Evolutionary conservation across 2,888 invertebrate species (phyloP).

Genomic region (Melieria omissa): DNA sequence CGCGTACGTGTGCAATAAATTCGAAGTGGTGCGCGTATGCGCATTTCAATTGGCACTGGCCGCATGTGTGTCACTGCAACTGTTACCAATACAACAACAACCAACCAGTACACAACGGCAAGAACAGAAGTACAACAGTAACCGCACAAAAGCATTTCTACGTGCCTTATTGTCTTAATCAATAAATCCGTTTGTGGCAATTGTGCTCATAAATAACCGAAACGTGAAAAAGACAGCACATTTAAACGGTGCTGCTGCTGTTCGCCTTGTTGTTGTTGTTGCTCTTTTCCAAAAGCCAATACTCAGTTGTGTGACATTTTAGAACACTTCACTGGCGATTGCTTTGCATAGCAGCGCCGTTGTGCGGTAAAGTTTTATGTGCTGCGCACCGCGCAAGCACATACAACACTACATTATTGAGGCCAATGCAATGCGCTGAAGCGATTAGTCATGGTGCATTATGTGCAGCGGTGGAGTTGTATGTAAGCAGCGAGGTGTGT

Average conservation of each 20-base stretch:
- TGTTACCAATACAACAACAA: too few relatives aligned
- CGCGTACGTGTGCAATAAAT: too few relatives aligned
- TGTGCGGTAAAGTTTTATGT: not conserved
- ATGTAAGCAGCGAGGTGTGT: not conserved
- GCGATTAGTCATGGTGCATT: not conserved
- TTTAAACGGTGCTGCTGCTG: conserved; percentile 14
- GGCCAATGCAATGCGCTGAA: not conserved
- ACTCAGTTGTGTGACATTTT: conserved; percentile 15
- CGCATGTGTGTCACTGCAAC: too few relatives aligned
- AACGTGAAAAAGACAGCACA: conserved; percentile 43
- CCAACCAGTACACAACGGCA: too few relatives aligned
- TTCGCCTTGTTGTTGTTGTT: not conserved
- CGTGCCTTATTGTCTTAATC: conserved; percentile 44
- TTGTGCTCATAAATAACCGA: conserved; percentile 47
- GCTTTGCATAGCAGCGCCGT: not conserved
- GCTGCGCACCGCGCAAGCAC: not conserved
- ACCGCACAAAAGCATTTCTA: too few relatives aligned
- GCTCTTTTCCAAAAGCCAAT: not conserved
- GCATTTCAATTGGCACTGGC: too few relatives aligned
- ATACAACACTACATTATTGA: not conserved
- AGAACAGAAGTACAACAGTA: too few relatives aligned
- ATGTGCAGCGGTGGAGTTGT: not conserved
- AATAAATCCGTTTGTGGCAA: conserved; percentile 47
- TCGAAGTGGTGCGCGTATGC: too few relatives aligned
- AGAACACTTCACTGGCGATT: conserved; percentile 12